Conservation (phyloP, 1,140 invertebrate species). For the Steinernema feltiae region DNA sequence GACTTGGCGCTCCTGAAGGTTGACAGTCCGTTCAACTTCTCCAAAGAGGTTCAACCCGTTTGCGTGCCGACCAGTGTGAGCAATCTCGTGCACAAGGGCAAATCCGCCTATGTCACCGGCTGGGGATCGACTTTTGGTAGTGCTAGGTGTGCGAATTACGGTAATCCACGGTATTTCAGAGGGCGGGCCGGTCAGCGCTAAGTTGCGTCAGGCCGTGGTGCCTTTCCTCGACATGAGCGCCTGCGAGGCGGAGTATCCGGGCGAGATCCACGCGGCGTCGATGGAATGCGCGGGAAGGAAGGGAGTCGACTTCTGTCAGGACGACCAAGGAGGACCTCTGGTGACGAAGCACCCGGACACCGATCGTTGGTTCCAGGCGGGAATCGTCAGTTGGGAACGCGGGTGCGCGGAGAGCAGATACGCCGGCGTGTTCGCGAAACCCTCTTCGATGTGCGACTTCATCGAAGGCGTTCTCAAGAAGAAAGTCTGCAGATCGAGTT, state of each 20-base stretch:
- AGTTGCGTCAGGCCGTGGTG: slow-evolving; percentile 3
- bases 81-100: not conserved
- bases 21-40: not conserved
- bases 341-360: slow-evolving; percentile 71
- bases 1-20: not conserved
- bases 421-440: slow-evolving; percentile 60
- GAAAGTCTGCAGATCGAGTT: not conserved
- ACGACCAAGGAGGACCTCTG: slow-evolving; percentile 79
- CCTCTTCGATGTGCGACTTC: slow-evolving; percentile 18
- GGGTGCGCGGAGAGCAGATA: slow-evolving; percentile 82
- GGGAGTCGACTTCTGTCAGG: slow-evolving; percentile 60
- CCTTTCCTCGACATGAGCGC: slow-evolving; percentile 15
- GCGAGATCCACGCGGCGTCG: not conserved
- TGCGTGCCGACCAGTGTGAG: not conserved
- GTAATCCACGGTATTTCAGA: slow-evolving; percentile 9
- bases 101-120: not conserved
- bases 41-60: not conserved
- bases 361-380: slow-evolving; percentile 78
- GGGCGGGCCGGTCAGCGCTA: slow-evolving; percentile 9
- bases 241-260: slow-evolving; percentile 15
- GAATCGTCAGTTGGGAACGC: slow-evolving; percentile 85
- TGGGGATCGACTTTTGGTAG: not conserved
- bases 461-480: not conserved
- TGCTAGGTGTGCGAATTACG: not conserved
- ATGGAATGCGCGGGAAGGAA: slow-evolving; percentile 16